Evolutionary conservation across 2,888 invertebrate genomes (phyloP), one percentile per base, ranked within the genome.

Genomic region (Eurytoma adleriae): DNA sequence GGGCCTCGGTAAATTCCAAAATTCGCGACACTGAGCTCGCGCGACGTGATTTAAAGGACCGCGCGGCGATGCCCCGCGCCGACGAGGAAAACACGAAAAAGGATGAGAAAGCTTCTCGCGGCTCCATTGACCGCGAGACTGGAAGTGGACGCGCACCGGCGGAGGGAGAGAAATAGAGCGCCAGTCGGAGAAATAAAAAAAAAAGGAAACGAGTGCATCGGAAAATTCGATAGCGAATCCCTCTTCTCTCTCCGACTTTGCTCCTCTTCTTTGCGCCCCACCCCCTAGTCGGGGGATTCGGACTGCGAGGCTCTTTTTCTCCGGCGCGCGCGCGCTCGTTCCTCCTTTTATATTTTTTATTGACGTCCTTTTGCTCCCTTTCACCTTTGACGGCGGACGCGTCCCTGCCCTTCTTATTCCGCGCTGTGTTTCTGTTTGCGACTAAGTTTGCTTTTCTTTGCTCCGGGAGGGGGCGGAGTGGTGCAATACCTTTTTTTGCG

Each of bases 141-240:
- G 52, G 24, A 67, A 24, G 40, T 40, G 24, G 12, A 10, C 48
- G 16, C 16, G 16, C 12, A 18, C 1, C 2, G 3, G 18, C 2
- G 54, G 52, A 14, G 30, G 13, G 16, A 30, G 72, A 48, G 74
- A 40, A 18, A 57, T 1, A 62, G 27, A 52, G 40, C n/a, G n/a
- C n/a, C n/a, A n/a, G n/a, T n/a, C n/a, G n/a, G n/a, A n/a, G n/a
- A n/a, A n/a, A n/a, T n/a, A n/a, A n/a, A n/a, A n/a, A n/a, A n/a
- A n/a, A 40, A 27, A 16, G 30, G n/a, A 3, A 50, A n/a, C 20
- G n/a, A 14, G 48, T 57, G 30, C 74, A 56, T 56, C 56, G 57
- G 56, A 30, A 71, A 79, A 74, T 79, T 79, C 70, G 75, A 79
- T 79, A 52, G 50, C 66, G 52, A 70, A 30, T 0, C 59, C 20